Conservation (phyloP, 2,888 invertebrate genomes). For the Lordiphosa fenestrarum region DNA sequence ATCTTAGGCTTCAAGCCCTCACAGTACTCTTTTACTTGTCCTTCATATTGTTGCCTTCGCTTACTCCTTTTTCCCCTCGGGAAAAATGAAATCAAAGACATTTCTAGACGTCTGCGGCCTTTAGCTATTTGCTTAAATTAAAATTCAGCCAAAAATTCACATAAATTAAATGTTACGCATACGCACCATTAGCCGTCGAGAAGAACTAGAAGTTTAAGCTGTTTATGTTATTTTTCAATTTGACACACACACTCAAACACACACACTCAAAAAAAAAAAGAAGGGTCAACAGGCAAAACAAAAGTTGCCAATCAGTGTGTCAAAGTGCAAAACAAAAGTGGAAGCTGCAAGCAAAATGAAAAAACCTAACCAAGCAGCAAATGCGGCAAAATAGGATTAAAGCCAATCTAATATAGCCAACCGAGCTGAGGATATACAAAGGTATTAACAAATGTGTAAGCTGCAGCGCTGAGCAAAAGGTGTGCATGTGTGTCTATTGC, state of each 20-base stretch:
- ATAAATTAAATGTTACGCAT: slow-evolving; percentile 42
- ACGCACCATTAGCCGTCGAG: slow-evolving; percentile 23
- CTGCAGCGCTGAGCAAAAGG: slow-evolving; percentile 20
- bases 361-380: slow-evolving; percentile 70
- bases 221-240: slow-evolving; percentile 59
- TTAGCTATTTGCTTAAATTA: slow-evolving; percentile 35
- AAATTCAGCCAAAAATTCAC: slow-evolving; percentile 16
- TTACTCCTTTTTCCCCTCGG: not conserved
- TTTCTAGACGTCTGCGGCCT: slow-evolving; percentile 49
- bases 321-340: slow-evolving; percentile 50
- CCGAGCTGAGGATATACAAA: slow-evolving; percentile 38
- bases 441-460: slow-evolving; percentile 66
- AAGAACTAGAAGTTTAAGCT: slow-evolving; percentile 36
- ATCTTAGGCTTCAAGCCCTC: no score
- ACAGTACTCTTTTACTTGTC: not conserved
- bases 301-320: slow-evolving; percentile 66
- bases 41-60: not conserved
- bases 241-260: slow-evolving; percentile 9
- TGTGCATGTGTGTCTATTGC: slow-evolving; percentile 42
- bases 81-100: slow-evolving; percentile 3
- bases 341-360: slow-evolving; percentile 42
- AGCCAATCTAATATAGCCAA: slow-evolving; percentile 63
- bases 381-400: slow-evolving; percentile 70
- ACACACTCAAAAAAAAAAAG: no score
- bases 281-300: slow-evolving; percentile 17